Evolutionary conservation across 1,140 invertebrate species (phyloP).

Genomic region (Sweltsa coloradensis): DNA sequence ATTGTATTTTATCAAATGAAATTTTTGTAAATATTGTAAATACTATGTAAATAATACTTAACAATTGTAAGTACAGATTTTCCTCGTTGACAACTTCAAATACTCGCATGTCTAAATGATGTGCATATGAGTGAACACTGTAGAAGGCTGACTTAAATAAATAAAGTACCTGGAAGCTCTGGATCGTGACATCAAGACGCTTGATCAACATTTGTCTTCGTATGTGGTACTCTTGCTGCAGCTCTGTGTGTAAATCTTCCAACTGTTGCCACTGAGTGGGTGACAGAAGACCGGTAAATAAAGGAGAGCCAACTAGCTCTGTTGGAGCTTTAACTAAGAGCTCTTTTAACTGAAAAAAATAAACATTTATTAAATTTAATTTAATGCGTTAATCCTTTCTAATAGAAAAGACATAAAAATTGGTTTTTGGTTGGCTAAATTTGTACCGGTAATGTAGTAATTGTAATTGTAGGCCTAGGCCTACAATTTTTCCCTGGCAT

Average conservation of each 20-base stretch:
- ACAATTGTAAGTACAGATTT: no score
- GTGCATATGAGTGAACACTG: not conserved
- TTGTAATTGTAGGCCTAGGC: no score
- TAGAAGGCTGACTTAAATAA: not conserved
- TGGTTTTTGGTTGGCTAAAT: no score
- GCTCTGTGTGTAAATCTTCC: conserved; percentile 49
- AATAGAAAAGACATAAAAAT: conserved; percentile 3
- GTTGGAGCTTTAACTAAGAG: conserved; percentile 46
- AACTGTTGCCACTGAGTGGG: conserved; percentile 74
- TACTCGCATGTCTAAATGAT: no score
- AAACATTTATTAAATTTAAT: conserved; percentile 4
- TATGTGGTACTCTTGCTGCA: conserved; percentile 70
- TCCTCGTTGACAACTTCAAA: no score
- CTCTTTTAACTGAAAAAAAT: conserved; percentile 43
- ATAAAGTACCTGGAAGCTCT: conserved; percentile 65
- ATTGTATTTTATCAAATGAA: no score
- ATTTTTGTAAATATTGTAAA: no score
- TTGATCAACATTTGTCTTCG: conserved; percentile 80
- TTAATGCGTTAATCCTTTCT: no score
- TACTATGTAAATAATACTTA: no score
- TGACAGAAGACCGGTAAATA: conserved; percentile 60
- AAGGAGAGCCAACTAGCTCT: conserved; percentile 54
- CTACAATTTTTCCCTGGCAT: no score
- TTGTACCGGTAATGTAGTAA: no score
- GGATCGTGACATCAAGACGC: conserved; percentile 84